phyloP scores from a whole-genome alignment of 2,113 vertebrate species.

The Agelaius tricolor region DNA sequence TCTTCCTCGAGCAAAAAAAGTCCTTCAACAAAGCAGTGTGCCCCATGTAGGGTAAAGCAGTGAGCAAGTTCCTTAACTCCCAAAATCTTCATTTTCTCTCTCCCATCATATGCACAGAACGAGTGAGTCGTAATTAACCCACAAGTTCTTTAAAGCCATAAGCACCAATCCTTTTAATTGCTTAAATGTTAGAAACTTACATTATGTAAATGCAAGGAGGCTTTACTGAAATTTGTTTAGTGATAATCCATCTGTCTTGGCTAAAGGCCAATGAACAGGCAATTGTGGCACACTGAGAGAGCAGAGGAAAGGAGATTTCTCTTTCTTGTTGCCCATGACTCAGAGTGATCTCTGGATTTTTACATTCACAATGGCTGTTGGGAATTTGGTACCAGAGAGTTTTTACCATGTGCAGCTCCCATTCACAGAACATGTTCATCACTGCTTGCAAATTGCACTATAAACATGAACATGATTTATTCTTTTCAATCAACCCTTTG shows the following conservation, averaged over 20 bases:
- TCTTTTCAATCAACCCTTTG: neutral
- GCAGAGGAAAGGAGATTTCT: neutral
- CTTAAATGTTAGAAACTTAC: neutral
- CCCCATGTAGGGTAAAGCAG: neutral
- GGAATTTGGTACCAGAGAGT: neutral
- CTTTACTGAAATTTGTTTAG: neutral
- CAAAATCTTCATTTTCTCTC: neutral
- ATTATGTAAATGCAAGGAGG: constrained; percentile 27
- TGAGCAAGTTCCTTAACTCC: neutral
- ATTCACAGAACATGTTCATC: neutral
- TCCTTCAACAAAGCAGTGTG: neutral
- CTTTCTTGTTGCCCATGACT: neutral
- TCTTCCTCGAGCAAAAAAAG: neutral
- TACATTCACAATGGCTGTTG: neutral
- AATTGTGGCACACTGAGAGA: neutral
- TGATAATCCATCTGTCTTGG: constrained; percentile 59
- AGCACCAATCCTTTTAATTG: constrained; percentile 27
- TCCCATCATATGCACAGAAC: neutral
- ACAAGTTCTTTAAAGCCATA: constrained; percentile 19
- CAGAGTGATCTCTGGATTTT: neutral
- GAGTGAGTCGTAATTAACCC: constrained; percentile 43
- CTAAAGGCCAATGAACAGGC: neutral
- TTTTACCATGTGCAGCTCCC: neutral
- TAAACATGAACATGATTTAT: neutral
- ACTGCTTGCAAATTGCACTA: neutral